These are phyloP conservation scores for Spea multiplicata DNA, from an alignment of 2,113 vertebrate genomes.

Conservation along the genomic window DNA sequence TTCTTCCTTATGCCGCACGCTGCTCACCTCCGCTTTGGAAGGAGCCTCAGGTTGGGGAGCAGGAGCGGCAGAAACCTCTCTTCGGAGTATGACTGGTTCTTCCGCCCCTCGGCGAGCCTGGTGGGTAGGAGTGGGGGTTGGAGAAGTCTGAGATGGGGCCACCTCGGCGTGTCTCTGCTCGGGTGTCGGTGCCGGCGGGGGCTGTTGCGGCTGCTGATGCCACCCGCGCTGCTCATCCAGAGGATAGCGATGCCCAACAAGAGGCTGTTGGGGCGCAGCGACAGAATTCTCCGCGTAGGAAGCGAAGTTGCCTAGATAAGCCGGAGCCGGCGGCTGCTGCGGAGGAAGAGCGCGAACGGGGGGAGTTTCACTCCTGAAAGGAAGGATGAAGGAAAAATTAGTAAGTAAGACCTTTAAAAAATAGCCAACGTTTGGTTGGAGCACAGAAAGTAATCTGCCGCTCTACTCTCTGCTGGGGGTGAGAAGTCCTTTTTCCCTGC, in stretches of 20 bases:
- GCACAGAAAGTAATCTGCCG: too few relatives aligned
- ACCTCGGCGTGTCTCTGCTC: slow-evolving; percentile 19
- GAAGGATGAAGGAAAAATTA: not conserved
- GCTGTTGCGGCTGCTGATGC: slow-evolving; percentile 42
- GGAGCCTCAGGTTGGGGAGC: slow-evolving; percentile 55
- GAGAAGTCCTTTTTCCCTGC: too few relatives aligned
- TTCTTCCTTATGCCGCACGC: slow-evolving; percentile 31
- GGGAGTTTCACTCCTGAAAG: slow-evolving; percentile 80
- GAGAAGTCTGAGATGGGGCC: slow-evolving; percentile 5
- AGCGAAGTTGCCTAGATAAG: slow-evolving; percentile 73
- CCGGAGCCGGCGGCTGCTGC: slow-evolving; percentile 47
- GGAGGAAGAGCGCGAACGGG: slow-evolving; percentile 71
- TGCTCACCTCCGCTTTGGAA: slow-evolving; percentile 47
- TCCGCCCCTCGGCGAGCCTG: slow-evolving; percentile 50
- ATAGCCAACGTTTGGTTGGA: too few relatives aligned
- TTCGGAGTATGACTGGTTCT: slow-evolving; percentile 47
- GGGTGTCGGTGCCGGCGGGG: not conserved
- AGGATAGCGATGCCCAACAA: slow-evolving; percentile 54
- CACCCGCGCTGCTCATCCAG: slow-evolving; percentile 59
- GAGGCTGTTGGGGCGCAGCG: slow-evolving; percentile 59
- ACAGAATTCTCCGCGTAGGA: slow-evolving; percentile 77
- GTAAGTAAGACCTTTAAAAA: too few relatives aligned
- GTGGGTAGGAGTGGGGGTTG: slow-evolving; percentile 48
- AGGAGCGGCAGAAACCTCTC: slow-evolving; percentile 22
- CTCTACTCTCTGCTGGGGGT: too few relatives aligned